Evolutionary conservation across 2,888 invertebrate species (phyloP), one percentile per base, ranked within the genome.

Genomic region (Andrena trimmerana): DNA sequence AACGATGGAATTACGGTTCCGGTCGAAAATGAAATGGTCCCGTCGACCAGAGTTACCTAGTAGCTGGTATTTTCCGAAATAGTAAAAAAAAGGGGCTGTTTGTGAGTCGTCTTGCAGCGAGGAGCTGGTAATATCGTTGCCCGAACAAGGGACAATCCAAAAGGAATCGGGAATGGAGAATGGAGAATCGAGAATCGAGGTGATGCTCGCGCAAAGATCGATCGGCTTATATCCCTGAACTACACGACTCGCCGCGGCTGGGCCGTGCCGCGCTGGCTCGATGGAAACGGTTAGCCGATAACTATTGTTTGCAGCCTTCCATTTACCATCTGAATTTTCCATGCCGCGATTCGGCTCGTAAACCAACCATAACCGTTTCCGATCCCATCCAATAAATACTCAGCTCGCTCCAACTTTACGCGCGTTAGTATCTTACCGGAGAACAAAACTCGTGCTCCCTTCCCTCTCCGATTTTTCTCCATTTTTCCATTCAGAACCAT

Each of bases 221-320:
- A 71, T 74, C 81, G 69, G 70, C 67, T 67, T 78, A 68, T 69
- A 74, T 78, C 27, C 48, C 31, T 13, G 66, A 65, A 69, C 67
- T 50, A 27, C 57, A 6, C 62, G 52, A 8, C 66, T 63, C 54
- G 36, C 8, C 59, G 42, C 42, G 42, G 42, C 36, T 13, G 36
- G 36, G 36, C 42, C 42, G 16, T 4, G 42, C 42, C 42, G 42
- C 42, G 13, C 42, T 42, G 63, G 13, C 27, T 54, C 27, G 8
- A 27, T 72, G 67, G 63, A 62, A 63, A 81, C 79, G 79, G 69
- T 79, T 75, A 70, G 57, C 71, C 80, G 82, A 74, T 80, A 75
- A 83, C 81, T 72, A 81, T 81, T 76, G 76, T 83, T 83, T 69
- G 75, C 70, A 57, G 48, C 27, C 57, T 31, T 83, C 78, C 83